phyloP scores from a whole-genome alignment of 2,797 vertebrate genomes.

The Enteromius mattozi region DNA sequence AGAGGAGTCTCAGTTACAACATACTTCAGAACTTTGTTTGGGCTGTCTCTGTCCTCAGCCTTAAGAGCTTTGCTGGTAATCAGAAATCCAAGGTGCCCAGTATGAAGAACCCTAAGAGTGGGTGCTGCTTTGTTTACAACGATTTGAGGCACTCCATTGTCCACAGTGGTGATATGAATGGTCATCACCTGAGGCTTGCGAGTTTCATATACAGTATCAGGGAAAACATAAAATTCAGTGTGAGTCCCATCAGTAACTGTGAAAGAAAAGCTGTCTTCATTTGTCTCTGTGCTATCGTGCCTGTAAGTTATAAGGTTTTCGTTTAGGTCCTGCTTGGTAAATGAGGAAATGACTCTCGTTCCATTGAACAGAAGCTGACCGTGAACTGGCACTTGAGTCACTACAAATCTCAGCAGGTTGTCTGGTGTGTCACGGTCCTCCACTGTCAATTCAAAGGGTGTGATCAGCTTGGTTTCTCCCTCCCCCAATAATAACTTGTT shows the following conservation, averaged over 20 bases:
- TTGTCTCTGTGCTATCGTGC: constrained; percentile 82
- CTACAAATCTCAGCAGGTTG: constrained; percentile 79
- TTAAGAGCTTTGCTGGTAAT: constrained; percentile 85
- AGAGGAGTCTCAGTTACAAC: constrained; percentile 76
- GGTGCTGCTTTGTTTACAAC: constrained; percentile 83
- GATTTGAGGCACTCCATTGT: constrained; percentile 85
- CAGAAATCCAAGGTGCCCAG: constrained; percentile 83
- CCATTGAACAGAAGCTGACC: constrained; percentile 85
- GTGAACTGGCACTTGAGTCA: constrained; percentile 85
- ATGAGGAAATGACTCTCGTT: constrained; percentile 78
- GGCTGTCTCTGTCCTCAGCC: constrained; percentile 83
- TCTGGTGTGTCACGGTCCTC: constrained; percentile 87
- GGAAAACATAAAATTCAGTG: constrained; percentile 83
- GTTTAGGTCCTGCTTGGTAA: constrained; percentile 87
- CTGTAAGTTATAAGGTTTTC: constrained; percentile 87
- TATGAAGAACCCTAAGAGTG: constrained; percentile 79
- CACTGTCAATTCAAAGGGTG: constrained; percentile 86
- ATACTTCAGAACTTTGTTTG: constrained; percentile 82
- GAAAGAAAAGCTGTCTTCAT: constrained; percentile 88
- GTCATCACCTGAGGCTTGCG: constrained; percentile 85
- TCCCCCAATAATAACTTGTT: constrained; percentile 80
- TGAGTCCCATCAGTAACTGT: constrained; percentile 87
- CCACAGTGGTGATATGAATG: constrained; percentile 82
- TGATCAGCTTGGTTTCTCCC: constrained; percentile 85
- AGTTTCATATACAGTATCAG: constrained; percentile 83